These are phyloP conservation scores for Mesopsocus fuscifrons DNA, from an alignment of 2,888 invertebrate species.

Conservation along the genomic window DNA sequence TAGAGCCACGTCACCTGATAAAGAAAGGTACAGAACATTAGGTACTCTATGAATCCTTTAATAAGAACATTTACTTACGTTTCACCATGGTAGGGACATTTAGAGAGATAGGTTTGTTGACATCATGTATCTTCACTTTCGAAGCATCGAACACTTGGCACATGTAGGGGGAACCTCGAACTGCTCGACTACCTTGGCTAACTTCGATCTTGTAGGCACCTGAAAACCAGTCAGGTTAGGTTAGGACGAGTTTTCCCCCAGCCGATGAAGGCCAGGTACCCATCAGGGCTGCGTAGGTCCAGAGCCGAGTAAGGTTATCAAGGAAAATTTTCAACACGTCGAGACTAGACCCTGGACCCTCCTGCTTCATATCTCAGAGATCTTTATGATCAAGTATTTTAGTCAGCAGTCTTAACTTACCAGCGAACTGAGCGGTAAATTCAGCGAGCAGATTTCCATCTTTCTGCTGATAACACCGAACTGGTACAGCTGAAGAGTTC, in stretches of 20 bases:
- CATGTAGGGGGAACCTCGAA: constrained; percentile 82
- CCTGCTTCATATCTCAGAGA: too few species aligned
- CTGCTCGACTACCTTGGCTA: constrained; percentile 69
- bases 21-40: too few species aligned
- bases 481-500: constrained; percentile 61
- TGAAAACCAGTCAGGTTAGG: too few species aligned
- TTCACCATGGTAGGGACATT: constrained; percentile 68
- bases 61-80: constrained; percentile 32
- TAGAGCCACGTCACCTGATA: too few species aligned
- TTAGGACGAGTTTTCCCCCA: too few species aligned
- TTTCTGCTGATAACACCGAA: constrained; percentile 88
- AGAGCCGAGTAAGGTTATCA: too few species aligned
- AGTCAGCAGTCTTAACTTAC: too few species aligned
- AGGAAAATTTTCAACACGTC: too few species aligned
- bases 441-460: constrained; percentile 91
- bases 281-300: too few species aligned
- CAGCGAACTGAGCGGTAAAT: constrained; percentile 61
- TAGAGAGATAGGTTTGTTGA: constrained; percentile 55
- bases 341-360: too few species aligned
- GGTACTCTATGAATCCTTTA: neutral
- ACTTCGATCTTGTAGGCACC: constrained; percentile 54
- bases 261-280: too few species aligned
- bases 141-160: constrained; percentile 83
- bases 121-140: constrained; percentile 57
- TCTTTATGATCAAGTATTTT: too few species aligned